Percentiles rank a stretch among this genome's conserved stretches.
Conservation (phyloP, 2,113 vertebrate genomes). For the Cinclus cinclus region DNA sequence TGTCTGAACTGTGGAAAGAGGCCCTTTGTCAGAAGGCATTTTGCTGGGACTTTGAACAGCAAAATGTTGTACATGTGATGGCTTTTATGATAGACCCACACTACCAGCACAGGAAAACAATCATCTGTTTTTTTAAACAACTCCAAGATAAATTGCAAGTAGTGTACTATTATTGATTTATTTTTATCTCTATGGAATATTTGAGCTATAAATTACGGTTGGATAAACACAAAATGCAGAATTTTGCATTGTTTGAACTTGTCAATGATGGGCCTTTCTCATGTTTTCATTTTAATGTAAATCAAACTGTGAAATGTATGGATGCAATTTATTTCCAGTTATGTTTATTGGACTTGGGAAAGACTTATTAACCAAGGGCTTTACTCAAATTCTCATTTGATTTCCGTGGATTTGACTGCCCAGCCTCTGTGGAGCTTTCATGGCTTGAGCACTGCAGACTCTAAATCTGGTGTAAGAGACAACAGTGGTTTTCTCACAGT, state of each 20-base stretch:
- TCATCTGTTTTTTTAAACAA: neutral
- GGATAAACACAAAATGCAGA: constrained; percentile 57
- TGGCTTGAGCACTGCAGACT: neutral
- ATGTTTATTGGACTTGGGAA: constrained; percentile 61
- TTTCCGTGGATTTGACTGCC: constrained; percentile 51
- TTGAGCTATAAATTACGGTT: constrained; percentile 1
- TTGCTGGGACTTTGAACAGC: neutral
- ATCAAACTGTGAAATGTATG: constrained; percentile 65
- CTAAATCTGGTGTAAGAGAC: constrained; percentile 39
- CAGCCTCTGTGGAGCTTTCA: constrained; percentile 36
- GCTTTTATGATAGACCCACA: neutral
- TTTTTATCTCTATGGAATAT: constrained; percentile 56
- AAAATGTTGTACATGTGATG: neutral
- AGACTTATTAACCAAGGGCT: constrained; percentile 56
- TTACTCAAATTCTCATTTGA: constrained; percentile 66
- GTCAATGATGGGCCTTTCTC: constrained; percentile 27
- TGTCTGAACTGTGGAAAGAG: neutral
- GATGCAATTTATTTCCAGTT: constrained; percentile 65
- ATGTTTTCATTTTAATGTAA: constrained; percentile 58
- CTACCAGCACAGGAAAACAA: constrained; percentile 30
- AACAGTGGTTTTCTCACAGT: constrained; percentile 50
- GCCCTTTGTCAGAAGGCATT: constrained; percentile 17
- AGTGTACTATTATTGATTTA: constrained; percentile 53
- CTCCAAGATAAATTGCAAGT: constrained; percentile 51
- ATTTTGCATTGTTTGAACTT: constrained; percentile 60